A percentile compares a stretch with the other conserved stretches of the same genome.
These are phyloP conservation scores for Sinocyclocheilus grahami DNA, from an alignment of 2,113 vertebrate genomes.

Conservation along the genomic window DNA sequence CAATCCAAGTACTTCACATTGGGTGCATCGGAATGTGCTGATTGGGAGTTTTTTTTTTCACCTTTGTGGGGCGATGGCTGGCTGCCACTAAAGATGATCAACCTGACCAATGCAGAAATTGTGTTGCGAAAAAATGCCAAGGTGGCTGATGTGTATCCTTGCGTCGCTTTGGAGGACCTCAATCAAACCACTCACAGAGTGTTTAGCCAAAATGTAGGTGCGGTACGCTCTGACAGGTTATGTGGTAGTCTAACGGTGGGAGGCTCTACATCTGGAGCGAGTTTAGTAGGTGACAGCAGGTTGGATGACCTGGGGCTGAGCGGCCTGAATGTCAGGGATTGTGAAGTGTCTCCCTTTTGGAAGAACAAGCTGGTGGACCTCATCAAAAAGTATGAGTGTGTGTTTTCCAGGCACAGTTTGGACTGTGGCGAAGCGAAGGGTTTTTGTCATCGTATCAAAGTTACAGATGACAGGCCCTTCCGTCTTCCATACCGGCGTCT, in stretches of 20 bases:
- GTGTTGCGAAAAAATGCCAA: too few species aligned
- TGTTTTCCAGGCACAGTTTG: slow-evolving; percentile 48
- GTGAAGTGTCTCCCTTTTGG: slow-evolving; percentile 3
- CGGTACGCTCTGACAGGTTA: too few species aligned
- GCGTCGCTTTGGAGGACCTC: too few species aligned
- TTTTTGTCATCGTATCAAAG: not conserved
- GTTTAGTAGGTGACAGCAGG: too few species aligned
- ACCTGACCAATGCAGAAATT: not conserved
- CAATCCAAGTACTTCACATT: slow-evolving; percentile 34
- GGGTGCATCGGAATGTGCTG: not conserved
- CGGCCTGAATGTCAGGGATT: not conserved
- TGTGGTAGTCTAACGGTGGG: too few species aligned
- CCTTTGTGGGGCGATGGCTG: slow-evolving; percentile 44
- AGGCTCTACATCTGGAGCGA: too few species aligned
- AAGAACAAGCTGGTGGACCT: slow-evolving; percentile 29
- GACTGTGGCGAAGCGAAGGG: slow-evolving; percentile 39
- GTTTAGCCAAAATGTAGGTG: too few species aligned
- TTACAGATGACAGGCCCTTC: slow-evolving; percentile 45
- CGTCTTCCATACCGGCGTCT: slow-evolving; percentile 8
- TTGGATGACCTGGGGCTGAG: too few species aligned
- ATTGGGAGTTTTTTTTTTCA: not conserved
- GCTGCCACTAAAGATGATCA: slow-evolving; percentile 32
- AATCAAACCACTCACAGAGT: too few species aligned
- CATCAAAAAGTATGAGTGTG: slow-evolving; percentile 17
- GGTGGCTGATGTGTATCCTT: too few species aligned